Base-by-base conservation (phyloP, 2,797 vertebrate species). In the Schizopygopsis malacanthus region DNA sequence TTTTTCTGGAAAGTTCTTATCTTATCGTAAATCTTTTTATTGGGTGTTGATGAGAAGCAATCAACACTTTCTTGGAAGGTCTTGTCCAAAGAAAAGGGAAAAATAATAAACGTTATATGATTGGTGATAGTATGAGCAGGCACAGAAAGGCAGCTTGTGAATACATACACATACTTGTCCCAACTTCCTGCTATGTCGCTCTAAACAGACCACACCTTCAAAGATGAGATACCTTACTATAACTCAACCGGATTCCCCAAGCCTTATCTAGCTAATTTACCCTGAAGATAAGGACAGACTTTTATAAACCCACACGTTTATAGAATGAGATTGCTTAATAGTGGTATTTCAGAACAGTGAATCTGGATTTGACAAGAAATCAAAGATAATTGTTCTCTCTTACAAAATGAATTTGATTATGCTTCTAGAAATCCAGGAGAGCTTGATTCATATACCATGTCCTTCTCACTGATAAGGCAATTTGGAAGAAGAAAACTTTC, bases 1-100 rank as follows among this genome's bases (percentile, higher is more conserved):
- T 72, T 37, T 75, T 83, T 73, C 16, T 61, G 41, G 70, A 43
- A 41, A 12, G 37, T 39, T 67, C 20, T 75, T 76, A 47, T 65
- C 43, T 76, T 39, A 18, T 33, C 15, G 13, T 75, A 65, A 65
- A 50, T 50, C 15, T 25, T 25, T 45, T 77, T 39, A 8, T 25
- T 52, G 33, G 8, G 16, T 59, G 39, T 25, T 67, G 45, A 77
- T 28, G 20, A 52, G 25, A 52, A 39, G 12, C 28, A 18, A 39
- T 39, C 16, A 43, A 3, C 41, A 28, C 41, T 2, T 63, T 73
- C 25, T 50, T 82, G 0, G 20, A 28, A 52, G 20, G 12, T 22
- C 4, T 41, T 65, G 61, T 65, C 5, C 28, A 52, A 83, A 16
- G 28, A 18, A 65, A 52, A 7, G 28, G 4, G 20, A 4, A 43